These are phyloP conservation scores for Serilophus lunatus DNA, from an alignment of 2,113 vertebrate species.

Conservation along the genomic window DNA sequence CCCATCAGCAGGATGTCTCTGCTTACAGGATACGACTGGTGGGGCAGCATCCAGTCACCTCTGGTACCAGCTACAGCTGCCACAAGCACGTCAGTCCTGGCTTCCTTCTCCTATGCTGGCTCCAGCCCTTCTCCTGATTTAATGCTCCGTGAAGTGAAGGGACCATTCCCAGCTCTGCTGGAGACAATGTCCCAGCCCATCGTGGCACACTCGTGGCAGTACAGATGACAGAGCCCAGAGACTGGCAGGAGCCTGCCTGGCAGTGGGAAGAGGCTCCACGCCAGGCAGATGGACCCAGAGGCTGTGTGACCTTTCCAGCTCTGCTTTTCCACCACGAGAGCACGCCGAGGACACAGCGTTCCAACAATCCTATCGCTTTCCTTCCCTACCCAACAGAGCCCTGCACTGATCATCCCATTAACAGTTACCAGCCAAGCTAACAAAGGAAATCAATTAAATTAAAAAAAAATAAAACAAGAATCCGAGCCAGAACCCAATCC, in stretches of 20 bases:
- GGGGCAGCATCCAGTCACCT: not conserved
- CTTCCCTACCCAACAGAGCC: not conserved
- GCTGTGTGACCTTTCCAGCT: not conserved
- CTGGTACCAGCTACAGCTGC: not conserved
- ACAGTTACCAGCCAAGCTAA: not conserved
- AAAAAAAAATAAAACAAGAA: not conserved
- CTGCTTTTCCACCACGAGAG: not conserved
- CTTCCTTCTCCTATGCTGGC: not conserved
- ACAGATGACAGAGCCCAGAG: not conserved
- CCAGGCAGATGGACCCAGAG: not conserved
- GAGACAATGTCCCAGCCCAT: not conserved
- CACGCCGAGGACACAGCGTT: not conserved
- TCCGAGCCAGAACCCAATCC: not conserved
- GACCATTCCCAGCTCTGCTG: not conserved
- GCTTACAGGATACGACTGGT: not conserved
- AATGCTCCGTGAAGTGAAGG: not conserved
- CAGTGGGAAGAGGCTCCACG: not conserved
- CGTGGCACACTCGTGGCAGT: not conserved
- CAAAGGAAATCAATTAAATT: constrained; percentile 16
- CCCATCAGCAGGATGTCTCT: not conserved
- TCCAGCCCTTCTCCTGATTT: not conserved
- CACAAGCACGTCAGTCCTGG: not conserved
- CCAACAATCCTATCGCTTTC: not conserved
- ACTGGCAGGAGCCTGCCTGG: not conserved
- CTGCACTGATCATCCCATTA: not conserved